Conservation (phyloP, 2,888 invertebrate species). For the Holacanthella duospinosa region DNA sequence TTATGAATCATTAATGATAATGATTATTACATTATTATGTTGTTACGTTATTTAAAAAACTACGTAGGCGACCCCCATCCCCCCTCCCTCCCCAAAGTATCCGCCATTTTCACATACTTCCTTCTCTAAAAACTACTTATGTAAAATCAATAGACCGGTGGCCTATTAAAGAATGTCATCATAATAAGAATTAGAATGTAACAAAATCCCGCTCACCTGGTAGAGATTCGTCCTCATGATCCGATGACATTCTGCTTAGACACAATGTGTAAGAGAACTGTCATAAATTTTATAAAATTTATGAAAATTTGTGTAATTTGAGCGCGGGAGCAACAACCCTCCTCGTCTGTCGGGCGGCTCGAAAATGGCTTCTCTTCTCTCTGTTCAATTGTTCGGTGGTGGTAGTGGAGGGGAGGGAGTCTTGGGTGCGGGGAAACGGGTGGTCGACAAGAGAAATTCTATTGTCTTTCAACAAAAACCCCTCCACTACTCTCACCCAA, state of each 20-base stretch:
- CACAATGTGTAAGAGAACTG: background rate
- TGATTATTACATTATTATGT: too few species aligned
- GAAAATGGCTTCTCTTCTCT: too few species aligned
- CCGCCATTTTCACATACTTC: conserved; percentile 1
- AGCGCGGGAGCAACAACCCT: background rate
- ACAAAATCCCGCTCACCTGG: background rate
- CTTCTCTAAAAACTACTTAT: background rate
- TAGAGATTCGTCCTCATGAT: background rate
- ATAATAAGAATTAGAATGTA: background rate
- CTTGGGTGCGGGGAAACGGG: background rate
- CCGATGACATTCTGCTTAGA: background rate
- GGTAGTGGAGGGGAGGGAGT: background rate
- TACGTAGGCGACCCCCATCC: too few species aligned
- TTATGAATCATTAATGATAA: too few species aligned
- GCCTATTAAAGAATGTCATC: background rate
- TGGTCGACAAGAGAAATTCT: background rate
- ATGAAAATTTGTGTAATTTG: background rate
- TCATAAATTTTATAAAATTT: background rate
- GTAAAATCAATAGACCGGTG: background rate
- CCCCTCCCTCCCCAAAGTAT: background rate
- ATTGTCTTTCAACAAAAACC: too few species aligned
- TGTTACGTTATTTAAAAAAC: too few species aligned
- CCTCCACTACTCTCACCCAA: too few species aligned
- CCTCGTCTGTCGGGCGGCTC: too few species aligned
- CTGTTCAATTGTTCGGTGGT: background rate